phyloP scores from a whole-genome alignment of 2,113 vertebrate genomes.

The Neotoma lepida region DNA sequence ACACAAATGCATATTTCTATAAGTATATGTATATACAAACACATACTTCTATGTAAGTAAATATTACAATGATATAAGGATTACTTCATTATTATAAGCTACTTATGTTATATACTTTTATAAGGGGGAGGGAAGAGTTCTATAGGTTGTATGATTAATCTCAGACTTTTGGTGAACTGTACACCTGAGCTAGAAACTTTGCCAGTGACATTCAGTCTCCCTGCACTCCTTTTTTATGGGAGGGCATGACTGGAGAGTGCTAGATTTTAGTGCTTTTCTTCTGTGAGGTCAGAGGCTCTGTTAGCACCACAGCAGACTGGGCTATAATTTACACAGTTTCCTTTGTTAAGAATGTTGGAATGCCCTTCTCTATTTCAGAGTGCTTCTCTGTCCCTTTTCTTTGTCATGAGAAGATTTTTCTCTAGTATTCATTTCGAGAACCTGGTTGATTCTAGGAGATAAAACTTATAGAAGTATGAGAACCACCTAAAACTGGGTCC shows the following conservation, averaged over 20 bases:
- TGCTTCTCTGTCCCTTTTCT: neutral
- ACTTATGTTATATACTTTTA: neutral
- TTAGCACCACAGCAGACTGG: neutral
- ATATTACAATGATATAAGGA: neutral
- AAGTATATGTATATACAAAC: too few species aligned
- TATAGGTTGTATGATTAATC: neutral
- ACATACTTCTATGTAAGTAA: neutral
- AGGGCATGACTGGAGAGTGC: too few species aligned
- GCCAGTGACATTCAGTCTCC: too few species aligned
- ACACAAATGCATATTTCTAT: neutral
- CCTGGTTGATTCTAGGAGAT: neutral
- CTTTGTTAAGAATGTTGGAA: neutral
- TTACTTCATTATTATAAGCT: neutral
- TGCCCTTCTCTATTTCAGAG: neutral
- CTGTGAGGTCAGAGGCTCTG: neutral
- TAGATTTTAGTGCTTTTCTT: neutral
- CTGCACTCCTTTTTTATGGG: neutral
- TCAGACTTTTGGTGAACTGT: neutral
- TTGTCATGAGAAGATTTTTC: neutral
- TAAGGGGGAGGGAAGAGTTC: neutral
- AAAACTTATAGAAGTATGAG: too few species aligned
- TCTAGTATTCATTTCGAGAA: neutral
- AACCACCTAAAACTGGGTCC: neutral
- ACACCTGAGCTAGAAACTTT: neutral
- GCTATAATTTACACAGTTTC: neutral